These are phyloP conservation scores for Leptarthrus brevirostris DNA, from an alignment of 2,888 invertebrate species.

Conservation along the genomic window DNA sequence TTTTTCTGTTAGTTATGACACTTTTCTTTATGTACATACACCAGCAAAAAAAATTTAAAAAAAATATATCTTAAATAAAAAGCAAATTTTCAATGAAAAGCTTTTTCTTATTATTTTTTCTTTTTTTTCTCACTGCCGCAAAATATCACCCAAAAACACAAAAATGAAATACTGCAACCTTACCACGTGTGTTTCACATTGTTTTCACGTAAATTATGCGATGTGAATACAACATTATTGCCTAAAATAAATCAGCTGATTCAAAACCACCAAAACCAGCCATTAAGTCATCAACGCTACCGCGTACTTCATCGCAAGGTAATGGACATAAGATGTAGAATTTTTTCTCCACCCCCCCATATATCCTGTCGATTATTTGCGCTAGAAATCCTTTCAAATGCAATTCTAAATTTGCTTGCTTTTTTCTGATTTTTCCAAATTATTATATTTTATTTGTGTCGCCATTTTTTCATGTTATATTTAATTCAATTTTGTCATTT, in stretches of 20 bases:
- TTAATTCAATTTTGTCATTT: not conserved
- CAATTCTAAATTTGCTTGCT: not conserved
- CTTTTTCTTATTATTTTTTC: conserved; percentile 33
- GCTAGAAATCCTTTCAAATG: not conserved
- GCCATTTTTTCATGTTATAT: not conserved
- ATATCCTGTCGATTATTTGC: not conserved
- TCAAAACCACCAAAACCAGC: conserved; percentile 96
- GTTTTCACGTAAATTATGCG: conserved; percentile 3
- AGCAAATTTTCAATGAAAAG: conserved; percentile 3
- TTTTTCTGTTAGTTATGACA: not conserved
- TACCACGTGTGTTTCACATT: conserved; percentile 39
- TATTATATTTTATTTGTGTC: not conserved
- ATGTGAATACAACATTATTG: conserved; percentile 19
- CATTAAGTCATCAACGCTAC: conserved; percentile 95
- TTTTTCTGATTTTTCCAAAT: not conserved
- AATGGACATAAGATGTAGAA: conserved; percentile 65
- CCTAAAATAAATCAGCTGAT: conserved; percentile 74
- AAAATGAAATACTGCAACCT: conserved; percentile 24
- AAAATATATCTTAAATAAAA: not conserved
- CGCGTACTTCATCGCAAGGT: conserved; percentile 95
- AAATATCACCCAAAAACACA: conserved; percentile 29
- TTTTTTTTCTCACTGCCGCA: conserved; percentile 37
- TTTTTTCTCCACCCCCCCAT: conserved; percentile 13
- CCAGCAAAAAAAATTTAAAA: not conserved
- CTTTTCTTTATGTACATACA: conserved; percentile 13